These are phyloP conservation scores for Chitala chitala DNA, from an alignment of 2,113 vertebrate species.

Conservation along the genomic window DNA sequence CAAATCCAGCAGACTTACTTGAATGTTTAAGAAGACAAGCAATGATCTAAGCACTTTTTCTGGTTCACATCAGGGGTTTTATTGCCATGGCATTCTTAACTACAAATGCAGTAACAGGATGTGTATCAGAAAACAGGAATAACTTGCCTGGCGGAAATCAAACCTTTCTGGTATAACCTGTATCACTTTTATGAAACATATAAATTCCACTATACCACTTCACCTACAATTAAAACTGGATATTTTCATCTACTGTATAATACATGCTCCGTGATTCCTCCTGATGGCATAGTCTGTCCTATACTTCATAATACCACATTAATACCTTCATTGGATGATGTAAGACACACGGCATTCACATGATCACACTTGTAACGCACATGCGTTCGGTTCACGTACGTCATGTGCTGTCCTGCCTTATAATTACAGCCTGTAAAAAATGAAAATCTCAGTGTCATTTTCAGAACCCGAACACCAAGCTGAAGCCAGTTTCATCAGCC, in stretches of 20 bases:
- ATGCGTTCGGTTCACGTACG: not conserved
- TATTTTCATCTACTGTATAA: not conserved
- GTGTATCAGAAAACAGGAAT: too few relatives aligned
- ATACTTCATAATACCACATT: not conserved
- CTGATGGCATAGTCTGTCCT: not conserved
- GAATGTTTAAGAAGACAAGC: too few relatives aligned
- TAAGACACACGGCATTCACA: not conserved
- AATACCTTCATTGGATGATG: too few relatives aligned
- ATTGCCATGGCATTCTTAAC: too few relatives aligned
- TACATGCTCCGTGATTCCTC: too few relatives aligned
- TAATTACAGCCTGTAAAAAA: not conserved
- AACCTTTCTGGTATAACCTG: not conserved
- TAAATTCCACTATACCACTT: not conserved
- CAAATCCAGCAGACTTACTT: too few relatives aligned
- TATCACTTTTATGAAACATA: not conserved
- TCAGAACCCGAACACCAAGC: too few relatives aligned
- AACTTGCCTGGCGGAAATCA: not conserved
- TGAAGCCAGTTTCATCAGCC: too few relatives aligned
- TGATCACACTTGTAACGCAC: not conserved
- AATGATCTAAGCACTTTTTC: too few relatives aligned
- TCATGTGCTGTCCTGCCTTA: not conserved
- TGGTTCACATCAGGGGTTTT: too few relatives aligned
- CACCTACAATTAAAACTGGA: not conserved
- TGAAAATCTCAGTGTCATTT: too few relatives aligned
- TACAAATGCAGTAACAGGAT: too few relatives aligned